A percentile compares a stretch with the other conserved stretches of the same genome.
phyloP scores from a whole-genome alignment of 2,888 invertebrate genomes.

The Perdita meconis region DNA sequence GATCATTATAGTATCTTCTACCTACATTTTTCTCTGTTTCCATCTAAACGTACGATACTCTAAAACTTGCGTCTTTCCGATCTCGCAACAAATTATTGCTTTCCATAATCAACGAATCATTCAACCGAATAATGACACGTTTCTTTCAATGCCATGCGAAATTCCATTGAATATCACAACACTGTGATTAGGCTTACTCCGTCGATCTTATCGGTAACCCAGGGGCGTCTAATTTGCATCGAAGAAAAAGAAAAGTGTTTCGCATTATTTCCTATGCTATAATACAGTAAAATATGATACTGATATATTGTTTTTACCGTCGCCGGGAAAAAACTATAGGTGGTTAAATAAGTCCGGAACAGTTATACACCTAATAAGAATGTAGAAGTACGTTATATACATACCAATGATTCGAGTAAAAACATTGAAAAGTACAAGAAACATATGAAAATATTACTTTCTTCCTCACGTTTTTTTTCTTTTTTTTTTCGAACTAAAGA shows the following conservation, averaged over 20 bases:
- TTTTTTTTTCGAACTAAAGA: too few species aligned
- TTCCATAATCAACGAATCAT: slow-evolving; percentile 56
- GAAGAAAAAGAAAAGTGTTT: slow-evolving; percentile 48
- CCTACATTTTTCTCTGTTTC: slow-evolving; percentile 36
- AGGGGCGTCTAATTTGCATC: slow-evolving; percentile 39
- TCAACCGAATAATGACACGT: slow-evolving; percentile 52
- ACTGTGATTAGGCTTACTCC: slow-evolving; percentile 66
- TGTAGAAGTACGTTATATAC: slow-evolving; percentile 75
- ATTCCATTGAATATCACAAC: slow-evolving; percentile 61
- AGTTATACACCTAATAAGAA: slow-evolving; percentile 74
- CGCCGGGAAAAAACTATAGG: slow-evolving; percentile 62
- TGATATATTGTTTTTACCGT: slow-evolving; percentile 51
- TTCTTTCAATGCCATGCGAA: slow-evolving; percentile 43
- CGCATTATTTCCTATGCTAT: slow-evolving; percentile 36
- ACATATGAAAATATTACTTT: slow-evolving; percentile 53
- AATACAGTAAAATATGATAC: slow-evolving; percentile 61
- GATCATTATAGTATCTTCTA: slow-evolving; percentile 45
- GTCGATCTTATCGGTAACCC: slow-evolving; percentile 47
- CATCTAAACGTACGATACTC: slow-evolving; percentile 42
- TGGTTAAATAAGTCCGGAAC: slow-evolving; percentile 66
- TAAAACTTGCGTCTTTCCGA: slow-evolving; percentile 46
- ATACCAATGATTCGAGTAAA: slow-evolving; percentile 60
- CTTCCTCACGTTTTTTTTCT: slow-evolving; percentile 40
- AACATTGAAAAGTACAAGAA: slow-evolving; percentile 44
- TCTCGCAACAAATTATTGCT: slow-evolving; percentile 68